phyloP scores from a whole-genome alignment of 2,113 vertebrate species.

The Columbina picui region DNA sequence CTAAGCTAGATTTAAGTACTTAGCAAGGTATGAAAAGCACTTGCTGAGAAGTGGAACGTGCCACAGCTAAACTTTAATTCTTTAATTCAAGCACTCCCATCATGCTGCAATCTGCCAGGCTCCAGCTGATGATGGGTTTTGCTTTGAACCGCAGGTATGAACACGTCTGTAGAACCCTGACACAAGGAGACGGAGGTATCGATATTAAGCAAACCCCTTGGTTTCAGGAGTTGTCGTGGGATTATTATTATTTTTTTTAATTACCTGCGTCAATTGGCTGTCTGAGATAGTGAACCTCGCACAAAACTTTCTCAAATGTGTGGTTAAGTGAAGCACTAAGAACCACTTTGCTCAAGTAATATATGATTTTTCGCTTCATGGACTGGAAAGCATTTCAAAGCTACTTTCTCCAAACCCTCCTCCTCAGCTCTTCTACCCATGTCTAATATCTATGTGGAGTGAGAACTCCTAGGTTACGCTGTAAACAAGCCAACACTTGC shows the following conservation, averaged over 20 bases:
- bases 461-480: not conserved
- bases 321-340: not conserved
- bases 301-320: not conserved
- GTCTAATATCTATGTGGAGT: not conserved
- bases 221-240: slow-evolving; percentile 62
- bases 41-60: not conserved
- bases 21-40: slow-evolving; percentile 38
- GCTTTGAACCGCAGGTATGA: not conserved
- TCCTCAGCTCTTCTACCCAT: not conserved
- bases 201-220: slow-evolving; percentile 50
- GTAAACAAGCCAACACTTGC: not conserved
- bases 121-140: not conserved
- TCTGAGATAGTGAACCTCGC: slow-evolving; percentile 31
- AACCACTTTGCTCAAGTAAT: not conserved
- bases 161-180: not conserved
- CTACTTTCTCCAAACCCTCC: not conserved
- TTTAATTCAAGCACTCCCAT: not conserved
- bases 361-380: not conserved
- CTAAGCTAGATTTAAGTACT: slow-evolving; percentile 46
- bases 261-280: slow-evolving; percentile 63
- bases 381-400: not conserved
- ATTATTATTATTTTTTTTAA: not conserved
- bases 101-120: not conserved
- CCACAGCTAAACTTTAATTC: not conserved
- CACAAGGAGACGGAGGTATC: not conserved